Conservation (phyloP, 2,888 invertebrate species). For the Melikaiella ostensackeni region DNA sequence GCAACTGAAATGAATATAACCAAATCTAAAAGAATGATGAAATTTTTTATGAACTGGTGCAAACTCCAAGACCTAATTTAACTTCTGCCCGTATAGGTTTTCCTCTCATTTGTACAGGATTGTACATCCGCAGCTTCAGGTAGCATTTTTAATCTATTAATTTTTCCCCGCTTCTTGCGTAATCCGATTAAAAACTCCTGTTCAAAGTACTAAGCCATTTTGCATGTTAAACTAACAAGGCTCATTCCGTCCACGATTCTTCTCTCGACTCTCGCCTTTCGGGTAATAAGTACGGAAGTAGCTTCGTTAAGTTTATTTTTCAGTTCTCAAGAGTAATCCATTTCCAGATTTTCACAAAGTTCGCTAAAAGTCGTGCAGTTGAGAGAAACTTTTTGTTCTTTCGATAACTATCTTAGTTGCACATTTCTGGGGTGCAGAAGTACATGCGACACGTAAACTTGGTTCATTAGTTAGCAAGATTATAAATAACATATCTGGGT, state of each 20-base stretch:
- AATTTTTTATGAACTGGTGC: too few species aligned
- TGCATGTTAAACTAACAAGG: conserved; percentile 16
- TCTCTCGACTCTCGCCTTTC: neutral
- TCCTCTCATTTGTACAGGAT: neutral
- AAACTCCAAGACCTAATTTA: too few species aligned
- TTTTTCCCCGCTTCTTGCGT: neutral
- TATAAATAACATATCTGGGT: neutral
- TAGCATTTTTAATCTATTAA: conserved; percentile 26
- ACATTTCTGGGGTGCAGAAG: neutral
- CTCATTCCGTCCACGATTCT: conserved; percentile 13
- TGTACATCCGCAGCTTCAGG: conserved; percentile 6
- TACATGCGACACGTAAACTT: neutral
- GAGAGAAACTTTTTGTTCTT: neutral
- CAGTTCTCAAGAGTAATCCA: conserved; percentile 11
- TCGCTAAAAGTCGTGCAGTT: neutral
- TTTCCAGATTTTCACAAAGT: conserved; percentile 12
- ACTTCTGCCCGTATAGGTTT: neutral
- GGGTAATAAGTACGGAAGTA: neutral
- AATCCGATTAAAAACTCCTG: conserved; percentile 35
- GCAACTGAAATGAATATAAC: too few species aligned
- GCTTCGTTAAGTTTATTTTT: conserved; percentile 35
- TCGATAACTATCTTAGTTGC: conserved; percentile 4
- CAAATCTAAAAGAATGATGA: too few species aligned
- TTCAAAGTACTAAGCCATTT: conserved; percentile 17
- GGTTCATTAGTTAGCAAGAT: neutral